Conservation (phyloP, 1,140 invertebrate genomes). For the Akabosia matsudoensis region DNA sequence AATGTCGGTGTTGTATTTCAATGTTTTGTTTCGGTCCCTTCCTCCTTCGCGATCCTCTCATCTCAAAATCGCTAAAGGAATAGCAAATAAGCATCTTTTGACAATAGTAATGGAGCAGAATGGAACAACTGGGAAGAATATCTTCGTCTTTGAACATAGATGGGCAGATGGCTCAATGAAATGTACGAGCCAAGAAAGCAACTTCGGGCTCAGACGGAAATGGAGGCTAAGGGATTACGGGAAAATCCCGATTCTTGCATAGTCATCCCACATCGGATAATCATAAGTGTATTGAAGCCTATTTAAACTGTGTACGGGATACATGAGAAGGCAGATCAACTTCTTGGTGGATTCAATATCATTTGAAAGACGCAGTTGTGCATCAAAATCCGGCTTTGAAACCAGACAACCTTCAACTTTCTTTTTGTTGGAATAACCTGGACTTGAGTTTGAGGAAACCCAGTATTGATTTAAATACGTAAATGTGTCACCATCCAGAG, state of each 20-base stretch:
- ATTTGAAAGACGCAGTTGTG: too few species aligned
- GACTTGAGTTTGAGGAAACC: too few species aligned
- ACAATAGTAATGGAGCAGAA: conserved; percentile 10
- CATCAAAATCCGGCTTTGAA: too few species aligned
- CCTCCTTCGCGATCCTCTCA: background rate
- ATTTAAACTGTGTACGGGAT: too few species aligned
- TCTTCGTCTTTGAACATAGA: background rate
- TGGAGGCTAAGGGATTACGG: background rate
- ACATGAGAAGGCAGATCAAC: too few species aligned
- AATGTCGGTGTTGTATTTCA: too few species aligned
- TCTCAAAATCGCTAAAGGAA: conserved; percentile 18
- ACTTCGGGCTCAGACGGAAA: background rate
- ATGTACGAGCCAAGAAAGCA: background rate
- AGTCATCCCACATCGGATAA: background rate
- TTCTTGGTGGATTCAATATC: too few species aligned
- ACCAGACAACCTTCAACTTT: too few species aligned
- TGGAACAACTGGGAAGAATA: background rate
- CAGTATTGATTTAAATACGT: too few species aligned
- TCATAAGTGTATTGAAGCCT: conserved; percentile 3
- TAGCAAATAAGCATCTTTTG: conserved; percentile 15
- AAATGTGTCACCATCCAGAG: too few species aligned
- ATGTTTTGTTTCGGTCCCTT: background rate
- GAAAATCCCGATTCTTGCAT: background rate
- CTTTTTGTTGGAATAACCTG: too few species aligned
- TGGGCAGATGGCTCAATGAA: background rate